Conservation (phyloP, 2,888 invertebrate species). For the Ophonus ardosiacus region DNA sequence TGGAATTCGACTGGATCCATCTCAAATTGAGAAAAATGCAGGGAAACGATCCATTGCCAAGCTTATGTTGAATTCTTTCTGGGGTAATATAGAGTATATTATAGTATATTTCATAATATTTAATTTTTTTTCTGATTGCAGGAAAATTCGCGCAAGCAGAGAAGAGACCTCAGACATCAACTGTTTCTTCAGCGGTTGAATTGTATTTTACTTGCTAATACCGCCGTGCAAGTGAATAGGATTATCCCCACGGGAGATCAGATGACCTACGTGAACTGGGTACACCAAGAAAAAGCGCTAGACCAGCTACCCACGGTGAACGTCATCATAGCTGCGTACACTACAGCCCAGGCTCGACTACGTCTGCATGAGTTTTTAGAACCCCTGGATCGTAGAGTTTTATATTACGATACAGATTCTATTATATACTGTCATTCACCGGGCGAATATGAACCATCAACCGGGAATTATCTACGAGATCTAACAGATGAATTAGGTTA, state of each 20-base stretch:
- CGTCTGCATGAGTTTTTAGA: constrained; percentile 68
- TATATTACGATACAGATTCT: constrained; percentile 73
- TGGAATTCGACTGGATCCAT: neutral
- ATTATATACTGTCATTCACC: constrained; percentile 66
- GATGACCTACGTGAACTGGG: constrained; percentile 65
- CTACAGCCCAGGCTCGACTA: constrained; percentile 68
- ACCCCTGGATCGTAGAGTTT: constrained; percentile 67
- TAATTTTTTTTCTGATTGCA: neutral
- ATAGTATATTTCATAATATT: constrained; percentile 59
- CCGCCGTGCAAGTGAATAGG: neutral
- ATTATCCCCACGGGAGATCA: constrained; percentile 63
- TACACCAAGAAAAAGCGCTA: constrained; percentile 65
- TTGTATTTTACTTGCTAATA: neutral
- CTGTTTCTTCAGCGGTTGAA: neutral
- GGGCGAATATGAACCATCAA: constrained; percentile 66
- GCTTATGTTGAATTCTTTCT: constrained; percentile 51
- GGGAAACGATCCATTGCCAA: constrained; percentile 37
- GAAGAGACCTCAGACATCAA: neutral
- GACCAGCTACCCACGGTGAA: constrained; percentile 67
- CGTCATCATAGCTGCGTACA: constrained; percentile 70
- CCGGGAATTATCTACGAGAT: constrained; percentile 71
- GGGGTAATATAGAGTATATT: constrained; percentile 62
- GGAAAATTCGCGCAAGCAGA: constrained; percentile 38
- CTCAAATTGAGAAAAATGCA: too few species aligned
- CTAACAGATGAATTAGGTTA: constrained; percentile 70